Percentiles rank a stretch among this genome's conserved stretches.
These are phyloP conservation scores for Platycercus adscitus DNA, from an alignment of 2,113 vertebrate species.

Conservation along the genomic window DNA sequence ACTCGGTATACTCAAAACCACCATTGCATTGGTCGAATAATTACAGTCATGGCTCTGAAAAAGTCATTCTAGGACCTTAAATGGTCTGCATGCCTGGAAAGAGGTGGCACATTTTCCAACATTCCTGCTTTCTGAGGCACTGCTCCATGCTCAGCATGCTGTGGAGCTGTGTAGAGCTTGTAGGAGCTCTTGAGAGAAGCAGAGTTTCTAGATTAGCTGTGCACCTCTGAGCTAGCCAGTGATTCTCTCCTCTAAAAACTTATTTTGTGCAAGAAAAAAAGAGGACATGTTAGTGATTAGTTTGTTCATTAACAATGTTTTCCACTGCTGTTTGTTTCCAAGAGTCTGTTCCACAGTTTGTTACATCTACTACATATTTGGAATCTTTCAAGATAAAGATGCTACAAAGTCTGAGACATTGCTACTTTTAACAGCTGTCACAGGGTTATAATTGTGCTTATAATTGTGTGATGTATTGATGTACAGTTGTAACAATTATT, in stretches of 20 bases:
- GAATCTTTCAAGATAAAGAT: background rate
- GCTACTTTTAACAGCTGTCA: background rate
- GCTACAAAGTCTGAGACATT: background rate
- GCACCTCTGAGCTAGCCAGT: background rate
- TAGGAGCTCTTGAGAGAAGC: background rate
- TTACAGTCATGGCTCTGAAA: background rate
- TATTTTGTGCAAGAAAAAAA: background rate
- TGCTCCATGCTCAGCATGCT: fast-evolving
- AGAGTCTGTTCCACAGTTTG: background rate
- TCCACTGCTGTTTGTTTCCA: background rate
- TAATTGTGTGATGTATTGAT: background rate
- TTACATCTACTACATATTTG: background rate
- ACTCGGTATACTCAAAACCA: background rate
- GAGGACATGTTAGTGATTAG: background rate
- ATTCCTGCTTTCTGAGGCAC: background rate
- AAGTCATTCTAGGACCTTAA: background rate
- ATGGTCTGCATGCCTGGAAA: background rate
- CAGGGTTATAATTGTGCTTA: background rate
- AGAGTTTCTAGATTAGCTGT: background rate
- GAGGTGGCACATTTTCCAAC: background rate
- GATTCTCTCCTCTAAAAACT: background rate
- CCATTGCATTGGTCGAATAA: background rate
- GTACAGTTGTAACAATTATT: background rate
- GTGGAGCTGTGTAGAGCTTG: background rate
- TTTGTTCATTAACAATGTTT: background rate